Conservation (phyloP, 2,888 invertebrate species). For the Caradrina clavipalpis region DNA sequence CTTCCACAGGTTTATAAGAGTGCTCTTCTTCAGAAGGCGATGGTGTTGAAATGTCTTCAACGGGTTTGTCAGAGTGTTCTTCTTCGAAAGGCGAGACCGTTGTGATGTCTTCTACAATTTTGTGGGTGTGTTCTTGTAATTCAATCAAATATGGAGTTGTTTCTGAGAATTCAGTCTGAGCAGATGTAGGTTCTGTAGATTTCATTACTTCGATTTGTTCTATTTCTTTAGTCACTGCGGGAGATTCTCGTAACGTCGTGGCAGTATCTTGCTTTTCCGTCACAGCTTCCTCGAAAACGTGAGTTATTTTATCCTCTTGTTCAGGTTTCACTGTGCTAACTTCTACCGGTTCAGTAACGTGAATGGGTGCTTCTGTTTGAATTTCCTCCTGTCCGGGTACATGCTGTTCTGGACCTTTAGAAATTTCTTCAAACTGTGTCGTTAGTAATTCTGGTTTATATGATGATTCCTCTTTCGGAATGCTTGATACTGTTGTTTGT, state of each 20-base stretch:
- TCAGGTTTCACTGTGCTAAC: constrained; percentile 28
- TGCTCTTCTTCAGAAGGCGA: constrained; percentile 18
- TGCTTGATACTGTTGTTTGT: constrained; percentile 23
- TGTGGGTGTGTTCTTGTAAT: constrained; percentile 81
- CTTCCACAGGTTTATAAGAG: constrained; percentile 18
- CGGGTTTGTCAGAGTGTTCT: constrained; percentile 31
- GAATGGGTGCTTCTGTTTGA: constrained; percentile 37
- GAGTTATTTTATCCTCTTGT: constrained; percentile 30
- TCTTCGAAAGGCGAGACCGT: constrained; percentile 50
- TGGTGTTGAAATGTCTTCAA: constrained; percentile 43
- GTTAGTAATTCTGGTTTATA: constrained; percentile 42
- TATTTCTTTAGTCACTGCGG: constrained; percentile 21
- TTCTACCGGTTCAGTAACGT: constrained; percentile 30
- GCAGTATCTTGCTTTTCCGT: constrained; percentile 47
- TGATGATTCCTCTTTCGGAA: constrained; percentile 37
- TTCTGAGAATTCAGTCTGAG: constrained; percentile 62
- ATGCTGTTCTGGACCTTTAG: constrained; percentile 39
- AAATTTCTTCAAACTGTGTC: constrained; percentile 40
- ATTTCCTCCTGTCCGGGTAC: constrained; percentile 14
- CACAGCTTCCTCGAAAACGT: constrained; percentile 22
- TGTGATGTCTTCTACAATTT: constrained; percentile 65
- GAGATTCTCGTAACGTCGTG: constrained; percentile 29
- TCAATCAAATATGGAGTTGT: constrained; percentile 79
- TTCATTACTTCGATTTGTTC: constrained; percentile 28
- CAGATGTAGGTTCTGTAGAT: constrained; percentile 50